A percentile compares a stretch with the other conserved stretches of the same genome.
Conservation (phyloP, 53 echinoderm and acorn worm genomes). For the Crossaster papposus region DNA sequence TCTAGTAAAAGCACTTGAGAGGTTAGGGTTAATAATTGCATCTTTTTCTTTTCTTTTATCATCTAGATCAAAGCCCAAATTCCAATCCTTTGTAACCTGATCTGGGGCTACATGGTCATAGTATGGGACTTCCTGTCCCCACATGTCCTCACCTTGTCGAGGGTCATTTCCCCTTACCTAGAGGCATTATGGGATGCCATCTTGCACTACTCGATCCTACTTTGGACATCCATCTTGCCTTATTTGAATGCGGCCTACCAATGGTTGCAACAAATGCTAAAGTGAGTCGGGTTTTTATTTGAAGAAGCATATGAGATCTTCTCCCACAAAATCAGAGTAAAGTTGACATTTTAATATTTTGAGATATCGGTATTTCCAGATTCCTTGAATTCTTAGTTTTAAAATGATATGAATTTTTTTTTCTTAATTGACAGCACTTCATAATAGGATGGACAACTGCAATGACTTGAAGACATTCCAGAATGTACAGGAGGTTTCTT, state of each 20-base stretch:
- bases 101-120: conserved; percentile 44
- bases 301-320: too few species aligned
- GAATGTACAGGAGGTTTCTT: neutral
- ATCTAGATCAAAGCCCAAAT: conserved; percentile 55
- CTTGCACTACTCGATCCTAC: conserved; percentile 43
- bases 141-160: conserved; percentile 48
- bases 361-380: too few species aligned
- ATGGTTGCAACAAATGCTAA: conserved; percentile 36
- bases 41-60: too few species aligned
- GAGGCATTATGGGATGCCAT: conserved; percentile 47
- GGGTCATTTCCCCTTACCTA: conserved; percentile 29
- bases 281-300: conserved; percentile 7
- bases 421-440: conserved; percentile 14
- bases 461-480: conserved; percentile 28
- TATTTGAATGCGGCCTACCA: conserved; percentile 37
- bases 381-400: too few species aligned
- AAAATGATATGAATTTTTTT: neutral
- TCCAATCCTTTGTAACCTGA: conserved; percentile 14
- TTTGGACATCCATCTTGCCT: conserved; percentile 39
- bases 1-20: too few species aligned
- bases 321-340: too few species aligned
- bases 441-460: neutral
- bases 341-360: too few species aligned
- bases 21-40: too few species aligned
- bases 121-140: conserved; percentile 50